Evolutionary conservation across 1,140 invertebrate species (phyloP).

Genomic region (Drosophila arizonae): DNA sequence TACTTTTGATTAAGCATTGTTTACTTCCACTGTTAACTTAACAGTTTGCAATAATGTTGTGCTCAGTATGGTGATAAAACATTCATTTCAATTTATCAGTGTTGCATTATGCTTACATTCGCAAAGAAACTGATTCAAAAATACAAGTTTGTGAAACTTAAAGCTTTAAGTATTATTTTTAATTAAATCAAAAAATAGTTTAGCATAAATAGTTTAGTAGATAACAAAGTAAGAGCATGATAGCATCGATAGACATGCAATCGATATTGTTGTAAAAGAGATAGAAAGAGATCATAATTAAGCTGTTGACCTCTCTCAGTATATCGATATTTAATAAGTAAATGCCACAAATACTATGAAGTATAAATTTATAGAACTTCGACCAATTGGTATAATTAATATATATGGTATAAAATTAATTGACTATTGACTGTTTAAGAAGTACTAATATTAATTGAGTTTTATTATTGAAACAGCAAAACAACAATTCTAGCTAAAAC

Average conservation of each 20-base stretch:
- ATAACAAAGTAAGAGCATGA: background rate
- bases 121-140: too few species aligned
- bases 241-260: background rate
- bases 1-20: background rate
- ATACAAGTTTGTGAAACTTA: too few species aligned
- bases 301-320: background rate
- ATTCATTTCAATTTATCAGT: background rate
- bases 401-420: background rate
- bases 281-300: background rate
- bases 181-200: background rate
- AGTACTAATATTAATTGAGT: too few species aligned
- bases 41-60: slow-evolving; percentile 28
- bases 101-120: background rate
- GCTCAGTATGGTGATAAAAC: slow-evolving; percentile 8
- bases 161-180: background rate
- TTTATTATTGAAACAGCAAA: background rate
- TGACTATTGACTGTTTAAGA: too few species aligned
- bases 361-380: background rate
- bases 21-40: slow-evolving; percentile 9
- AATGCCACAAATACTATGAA: background rate
- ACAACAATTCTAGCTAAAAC: background rate
- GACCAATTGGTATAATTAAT: background rate
- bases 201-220: background rate
- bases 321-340: background rate
- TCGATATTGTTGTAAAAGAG: background rate